These are phyloP conservation scores for Callipepla squamata DNA, from an alignment of 2,113 vertebrate genomes.

Conservation along the genomic window DNA sequence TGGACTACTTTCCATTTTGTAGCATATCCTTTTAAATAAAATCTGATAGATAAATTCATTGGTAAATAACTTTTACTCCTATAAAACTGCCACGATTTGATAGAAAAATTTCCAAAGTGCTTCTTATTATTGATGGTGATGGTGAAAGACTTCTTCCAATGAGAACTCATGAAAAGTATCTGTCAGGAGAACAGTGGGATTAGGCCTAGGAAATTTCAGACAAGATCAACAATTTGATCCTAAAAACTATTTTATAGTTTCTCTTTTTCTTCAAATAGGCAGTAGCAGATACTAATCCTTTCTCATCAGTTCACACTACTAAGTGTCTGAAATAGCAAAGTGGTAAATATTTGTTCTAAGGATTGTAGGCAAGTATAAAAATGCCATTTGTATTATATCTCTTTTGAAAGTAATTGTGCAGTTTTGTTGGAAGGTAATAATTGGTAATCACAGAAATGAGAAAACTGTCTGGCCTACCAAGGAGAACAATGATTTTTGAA, in stretches of 20 bases:
- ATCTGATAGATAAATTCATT: neutral
- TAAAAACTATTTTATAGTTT: neutral
- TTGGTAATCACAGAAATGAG: neutral
- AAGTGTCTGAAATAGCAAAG: neutral
- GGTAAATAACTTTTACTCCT: neutral
- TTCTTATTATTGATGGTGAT: neutral
- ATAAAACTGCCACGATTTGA: neutral
- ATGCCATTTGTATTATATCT: neutral
- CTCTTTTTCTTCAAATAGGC: neutral
- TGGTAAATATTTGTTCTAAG: neutral
- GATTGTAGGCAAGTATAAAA: neutral
- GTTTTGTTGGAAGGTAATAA: neutral
- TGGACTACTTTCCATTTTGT: neutral
- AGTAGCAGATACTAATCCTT: neutral
- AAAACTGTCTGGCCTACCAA: accelerated
- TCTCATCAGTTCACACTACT: neutral
- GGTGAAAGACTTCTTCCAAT: neutral
- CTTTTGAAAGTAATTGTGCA: neutral
- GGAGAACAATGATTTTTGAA: neutral
- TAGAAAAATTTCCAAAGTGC: neutral
- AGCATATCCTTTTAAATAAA: neutral
- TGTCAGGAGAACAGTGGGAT: no score
- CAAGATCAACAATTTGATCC: neutral
- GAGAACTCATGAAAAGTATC: no score
- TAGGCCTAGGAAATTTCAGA: neutral